Percentiles rank a stretch among this genome's conserved stretches.
Evolutionary conservation across 2,888 invertebrate species (phyloP).

Genomic region (Apomyelois bistriatella): DNA sequence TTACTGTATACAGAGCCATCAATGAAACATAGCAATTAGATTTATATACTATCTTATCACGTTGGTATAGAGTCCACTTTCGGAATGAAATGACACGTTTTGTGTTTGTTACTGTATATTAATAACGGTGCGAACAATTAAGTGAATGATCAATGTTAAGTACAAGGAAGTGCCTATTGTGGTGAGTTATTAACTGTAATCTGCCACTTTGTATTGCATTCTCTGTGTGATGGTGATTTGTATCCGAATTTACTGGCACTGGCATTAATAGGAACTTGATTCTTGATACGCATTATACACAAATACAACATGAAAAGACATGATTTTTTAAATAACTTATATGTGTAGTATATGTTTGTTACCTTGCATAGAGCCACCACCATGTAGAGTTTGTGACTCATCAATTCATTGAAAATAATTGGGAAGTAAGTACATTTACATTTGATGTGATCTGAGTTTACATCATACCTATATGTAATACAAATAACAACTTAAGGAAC

Average conservation of each 20-base stretch:
- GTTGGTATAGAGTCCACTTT: not conserved
- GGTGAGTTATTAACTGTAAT: constrained; percentile 9
- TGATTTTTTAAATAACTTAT: no score
- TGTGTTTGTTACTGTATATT: constrained; percentile 5
- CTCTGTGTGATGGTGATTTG: not conserved
- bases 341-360: no score
- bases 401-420: no score
- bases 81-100: not conserved
- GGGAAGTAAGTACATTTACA: no score
- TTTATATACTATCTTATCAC: not conserved
- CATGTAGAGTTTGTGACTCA: no score
- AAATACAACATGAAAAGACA: no score
- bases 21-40: not conserved
- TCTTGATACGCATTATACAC: no score
- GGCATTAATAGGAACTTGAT: not conserved
- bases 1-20: not conserved
- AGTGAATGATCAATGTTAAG: constrained; percentile 11
- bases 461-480: no score
- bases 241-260: not conserved
- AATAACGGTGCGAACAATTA: constrained; percentile 8
- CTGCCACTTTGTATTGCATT: constrained; percentile 3
- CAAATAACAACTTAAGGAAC: no score
- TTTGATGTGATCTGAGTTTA: no score
- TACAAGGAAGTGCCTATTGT: constrained; percentile 9
- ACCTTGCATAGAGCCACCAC: no score